Percentiles rank a stretch among this genome's conserved stretches.
Evolutionary conservation across 2,113 vertebrate species (phyloP).

Genomic region (Oreochromis niloticus): DNA sequence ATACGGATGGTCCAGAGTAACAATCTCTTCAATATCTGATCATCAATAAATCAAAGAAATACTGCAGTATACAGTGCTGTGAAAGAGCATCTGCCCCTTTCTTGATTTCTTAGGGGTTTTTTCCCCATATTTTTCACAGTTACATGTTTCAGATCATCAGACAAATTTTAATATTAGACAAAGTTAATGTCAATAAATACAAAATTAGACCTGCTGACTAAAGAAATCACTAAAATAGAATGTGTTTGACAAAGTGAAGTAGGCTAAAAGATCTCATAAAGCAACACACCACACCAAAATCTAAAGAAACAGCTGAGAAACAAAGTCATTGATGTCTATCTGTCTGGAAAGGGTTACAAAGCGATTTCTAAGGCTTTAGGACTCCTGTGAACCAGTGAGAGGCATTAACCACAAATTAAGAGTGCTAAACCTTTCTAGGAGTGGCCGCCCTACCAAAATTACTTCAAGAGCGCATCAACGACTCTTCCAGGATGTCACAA

Average conservation of each 20-base stretch:
- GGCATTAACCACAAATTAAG: background rate
- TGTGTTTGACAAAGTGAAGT: background rate
- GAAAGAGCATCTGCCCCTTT: background rate
- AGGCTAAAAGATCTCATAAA: background rate
- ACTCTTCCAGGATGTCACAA: background rate
- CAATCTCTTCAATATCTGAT: background rate
- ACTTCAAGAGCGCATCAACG: background rate
- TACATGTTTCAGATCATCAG: background rate
- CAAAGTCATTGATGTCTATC: background rate
- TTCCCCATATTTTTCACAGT: background rate
- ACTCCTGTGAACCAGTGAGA: background rate
- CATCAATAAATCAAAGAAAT: background rate
- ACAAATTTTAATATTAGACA: background rate
- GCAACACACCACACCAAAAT: background rate
- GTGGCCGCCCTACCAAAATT: background rate
- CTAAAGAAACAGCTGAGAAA: background rate
- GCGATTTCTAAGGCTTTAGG: background rate
- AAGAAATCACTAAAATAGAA: background rate
- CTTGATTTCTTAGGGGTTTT: fast-evolving
- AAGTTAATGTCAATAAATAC: background rate
- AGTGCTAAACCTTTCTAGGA: background rate
- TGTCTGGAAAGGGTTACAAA: background rate
- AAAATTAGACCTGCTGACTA: background rate
- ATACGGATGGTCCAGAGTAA: background rate
- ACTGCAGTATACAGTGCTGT: background rate